Base-by-base conservation (phyloP, 1,140 invertebrate genomes). In the Dreissena polymorpha region DNA sequence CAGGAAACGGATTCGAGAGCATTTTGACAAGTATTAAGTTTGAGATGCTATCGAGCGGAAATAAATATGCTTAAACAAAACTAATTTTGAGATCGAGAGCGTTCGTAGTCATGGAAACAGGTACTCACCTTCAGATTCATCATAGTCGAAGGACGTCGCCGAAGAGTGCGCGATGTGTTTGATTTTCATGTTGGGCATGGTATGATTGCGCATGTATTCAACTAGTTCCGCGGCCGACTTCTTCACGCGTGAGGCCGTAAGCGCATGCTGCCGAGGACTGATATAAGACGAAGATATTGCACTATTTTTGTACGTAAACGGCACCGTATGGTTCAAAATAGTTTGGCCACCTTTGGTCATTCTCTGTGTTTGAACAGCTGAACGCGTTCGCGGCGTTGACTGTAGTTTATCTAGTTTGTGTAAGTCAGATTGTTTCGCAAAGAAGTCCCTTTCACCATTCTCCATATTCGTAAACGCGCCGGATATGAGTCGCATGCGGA, bases 261-360 rank as follows among this genome's bases (percentile, higher is more conserved):
- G 39, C 18, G 71, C 39, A 53, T n/a, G 65, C 63, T 82, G 79
- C 25, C 79, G 69, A 23, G 79, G 79, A 74, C 79, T 82, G 55
- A 64, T 29, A 53, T 82, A 82, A 21, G 51, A 73, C 23, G 55
- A 50, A 14, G 79, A 67, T 73, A 82, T 73, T 82, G 79, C 79
- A 74, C 79, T 73, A 39, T 72, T 73, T 82, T 82, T 74, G 74
- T 82, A 29, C 13, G 63, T 74, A 63, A 82, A 74, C 13, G 71
- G 27, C 70, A 82, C 71, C 0, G 25, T 55, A 3, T 53, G 57
- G 55, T 57, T 72, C 12, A 74, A 16, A 12, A 82, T 51, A 49
- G 70, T 74, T 55, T n/a, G 29, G 68, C 60, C 60, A 69, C 18
- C 25, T 39, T 2, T 39, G 39, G 39, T 8, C 39, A 39, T 39